Percentiles rank a stretch among this genome's conserved stretches.
Conservation (phyloP, 2,113 vertebrate genomes). For the Leiothrix lutea region DNA sequence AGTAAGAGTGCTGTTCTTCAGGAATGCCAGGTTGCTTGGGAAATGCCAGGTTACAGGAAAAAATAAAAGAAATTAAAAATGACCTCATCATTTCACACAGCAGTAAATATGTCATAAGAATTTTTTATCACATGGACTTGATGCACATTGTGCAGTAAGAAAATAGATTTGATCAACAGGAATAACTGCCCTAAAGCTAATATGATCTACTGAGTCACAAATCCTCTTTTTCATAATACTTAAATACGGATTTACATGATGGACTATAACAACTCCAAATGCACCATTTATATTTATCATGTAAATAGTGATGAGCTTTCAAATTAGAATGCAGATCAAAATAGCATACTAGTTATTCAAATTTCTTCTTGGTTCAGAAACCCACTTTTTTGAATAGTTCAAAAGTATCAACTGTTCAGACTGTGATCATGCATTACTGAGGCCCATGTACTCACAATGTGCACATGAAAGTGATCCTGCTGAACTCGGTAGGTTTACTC, state of each 20-base stretch:
- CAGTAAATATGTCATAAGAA: conserved; percentile 43
- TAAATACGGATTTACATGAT: conserved; percentile 55
- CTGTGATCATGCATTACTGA: not conserved
- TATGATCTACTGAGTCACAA: conserved; percentile 56
- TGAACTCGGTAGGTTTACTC: not conserved
- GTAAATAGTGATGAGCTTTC: conserved; percentile 58
- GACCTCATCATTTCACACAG: conserved; percentile 41
- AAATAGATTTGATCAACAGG: conserved; percentile 54
- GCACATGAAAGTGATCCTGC: not conserved
- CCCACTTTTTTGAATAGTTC: conserved; percentile 24
- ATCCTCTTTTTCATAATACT: conserved; percentile 57
- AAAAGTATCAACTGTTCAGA: not conserved
- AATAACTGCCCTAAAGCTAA: conserved; percentile 28
- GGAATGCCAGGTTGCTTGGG: not conserved
- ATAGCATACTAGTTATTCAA: conserved; percentile 16
- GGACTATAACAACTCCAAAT: conserved; percentile 55
- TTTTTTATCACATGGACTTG: conserved; percentile 38
- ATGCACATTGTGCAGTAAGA: not conserved
- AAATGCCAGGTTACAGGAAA: not conserved
- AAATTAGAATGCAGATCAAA: conserved; percentile 56
- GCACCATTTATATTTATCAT: conserved; percentile 46
- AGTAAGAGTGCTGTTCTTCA: not conserved
- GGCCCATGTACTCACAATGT: not conserved
- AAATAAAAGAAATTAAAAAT: conserved; percentile 35
- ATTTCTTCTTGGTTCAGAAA: conserved; percentile 46